These are phyloP conservation scores for Drosophila watanabei DNA, from an alignment of 1,140 invertebrate genomes.

Conservation along the genomic window DNA sequence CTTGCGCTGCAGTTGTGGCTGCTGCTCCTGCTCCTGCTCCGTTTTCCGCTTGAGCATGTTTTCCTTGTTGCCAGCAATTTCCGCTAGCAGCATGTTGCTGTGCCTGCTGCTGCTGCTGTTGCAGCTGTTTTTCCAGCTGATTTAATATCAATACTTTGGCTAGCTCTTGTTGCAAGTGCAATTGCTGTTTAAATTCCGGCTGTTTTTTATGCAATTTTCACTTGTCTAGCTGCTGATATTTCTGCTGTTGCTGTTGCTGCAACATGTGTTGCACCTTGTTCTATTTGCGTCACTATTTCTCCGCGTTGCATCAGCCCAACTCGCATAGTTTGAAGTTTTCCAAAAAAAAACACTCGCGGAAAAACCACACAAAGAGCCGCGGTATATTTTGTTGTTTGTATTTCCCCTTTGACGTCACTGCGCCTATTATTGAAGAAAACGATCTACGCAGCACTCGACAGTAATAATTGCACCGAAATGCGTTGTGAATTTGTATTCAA, in stretches of 20 bases:
- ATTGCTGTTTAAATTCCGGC: neutral
- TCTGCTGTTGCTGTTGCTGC: neutral
- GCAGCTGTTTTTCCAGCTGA: constrained; percentile 2
- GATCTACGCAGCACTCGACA: constrained; percentile 50
- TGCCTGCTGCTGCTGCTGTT: constrained; percentile 5
- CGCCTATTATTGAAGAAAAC: neutral
- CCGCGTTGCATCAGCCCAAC: constrained; percentile 12
- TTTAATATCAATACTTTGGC: constrained; percentile 4
- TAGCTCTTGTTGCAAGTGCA: neutral
- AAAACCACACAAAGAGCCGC: constrained; percentile 1
- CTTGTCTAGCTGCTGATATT: constrained; percentile 3
- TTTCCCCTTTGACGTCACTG: constrained; percentile 39
- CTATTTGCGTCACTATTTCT: constrained; percentile 20
- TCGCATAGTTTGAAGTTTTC: constrained; percentile 8
- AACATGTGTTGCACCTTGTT: constrained; percentile 20
- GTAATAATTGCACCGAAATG: constrained; percentile 15
- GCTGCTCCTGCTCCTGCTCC: constrained; percentile 52
- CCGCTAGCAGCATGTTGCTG: constrained; percentile 29
- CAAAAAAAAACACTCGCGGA: neutral
- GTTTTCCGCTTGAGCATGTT: constrained; percentile 61
- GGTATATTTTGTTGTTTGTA: constrained; percentile 6
- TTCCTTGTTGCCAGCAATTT: constrained; percentile 8
- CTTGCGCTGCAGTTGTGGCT: constrained; percentile 37
- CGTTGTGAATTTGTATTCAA: neutral
- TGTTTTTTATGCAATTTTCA: neutral